Conservation (phyloP, 2,797 vertebrate genomes). For the Clarias platycephalus region DNA sequence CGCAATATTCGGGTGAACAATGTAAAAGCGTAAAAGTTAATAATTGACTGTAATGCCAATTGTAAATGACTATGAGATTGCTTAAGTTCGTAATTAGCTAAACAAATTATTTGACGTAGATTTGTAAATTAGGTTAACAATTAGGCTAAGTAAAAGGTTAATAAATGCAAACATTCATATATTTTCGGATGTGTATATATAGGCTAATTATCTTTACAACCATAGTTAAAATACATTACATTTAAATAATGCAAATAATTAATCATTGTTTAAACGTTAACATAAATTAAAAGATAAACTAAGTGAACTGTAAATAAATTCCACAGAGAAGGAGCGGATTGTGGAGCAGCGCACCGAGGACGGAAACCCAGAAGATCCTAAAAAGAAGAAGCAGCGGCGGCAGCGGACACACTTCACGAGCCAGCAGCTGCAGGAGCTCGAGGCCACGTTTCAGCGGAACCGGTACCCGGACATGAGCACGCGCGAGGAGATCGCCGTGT, state of each 20-base stretch:
- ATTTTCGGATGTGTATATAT: not conserved
- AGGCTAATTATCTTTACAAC: too few relatives aligned
- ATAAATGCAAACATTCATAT: not conserved
- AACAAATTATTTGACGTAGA: not conserved
- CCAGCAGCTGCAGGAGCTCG: constrained; percentile 86
- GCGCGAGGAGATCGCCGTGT: constrained; percentile 87
- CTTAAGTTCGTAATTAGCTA: not conserved
- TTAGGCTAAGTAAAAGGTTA: not conserved
- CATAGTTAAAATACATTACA: not conserved
- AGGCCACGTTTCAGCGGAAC: constrained; percentile 87
- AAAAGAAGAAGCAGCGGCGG: constrained; percentile 85
- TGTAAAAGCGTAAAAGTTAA: not conserved
- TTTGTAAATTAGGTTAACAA: not conserved
- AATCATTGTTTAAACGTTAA: not conserved
- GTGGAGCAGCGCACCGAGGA: constrained; percentile 87
- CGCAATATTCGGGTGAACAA: too few relatives aligned
- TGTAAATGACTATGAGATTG: too few relatives aligned
- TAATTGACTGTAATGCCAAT: not conserved
- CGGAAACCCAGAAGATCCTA: constrained; percentile 83
- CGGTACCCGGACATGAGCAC: constrained; percentile 89
- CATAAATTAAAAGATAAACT: not conserved
- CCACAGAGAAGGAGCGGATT: constrained; percentile 87
- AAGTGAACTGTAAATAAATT: not conserved
- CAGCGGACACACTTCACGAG: constrained; percentile 88
- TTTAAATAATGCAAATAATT: not conserved